phyloP scores from a whole-genome alignment of 2,888 invertebrate genomes.

The Cryptocephalus moraei region DNA sequence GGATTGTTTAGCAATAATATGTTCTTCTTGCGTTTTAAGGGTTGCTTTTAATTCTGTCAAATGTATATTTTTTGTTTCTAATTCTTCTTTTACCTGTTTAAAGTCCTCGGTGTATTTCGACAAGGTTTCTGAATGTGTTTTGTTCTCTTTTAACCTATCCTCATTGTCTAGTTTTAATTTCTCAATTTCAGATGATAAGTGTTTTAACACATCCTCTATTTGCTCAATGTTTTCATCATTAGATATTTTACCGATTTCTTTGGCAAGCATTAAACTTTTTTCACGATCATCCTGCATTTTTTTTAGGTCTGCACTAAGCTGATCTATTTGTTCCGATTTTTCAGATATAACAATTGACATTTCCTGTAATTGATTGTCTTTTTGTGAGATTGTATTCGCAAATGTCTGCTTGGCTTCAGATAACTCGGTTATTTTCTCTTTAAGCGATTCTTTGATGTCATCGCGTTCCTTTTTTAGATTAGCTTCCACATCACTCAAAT shows the following conservation, averaged over 20 bases:
- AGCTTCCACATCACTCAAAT: slow-evolving; percentile 27
- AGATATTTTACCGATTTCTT: slow-evolving; percentile 4
- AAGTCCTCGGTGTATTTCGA: background rate
- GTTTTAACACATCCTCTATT: no score
- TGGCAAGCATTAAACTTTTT: background rate
- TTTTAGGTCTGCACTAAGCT: no score
- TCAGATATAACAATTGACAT: slow-evolving; percentile 20
- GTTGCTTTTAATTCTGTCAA: slow-evolving; percentile 1
- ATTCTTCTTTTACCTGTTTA: slow-evolving; percentile 4
- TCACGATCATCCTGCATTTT: no score
- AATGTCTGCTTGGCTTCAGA: slow-evolving; percentile 32
- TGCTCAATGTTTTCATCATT: background rate
- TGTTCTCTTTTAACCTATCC: slow-evolving; percentile 2
- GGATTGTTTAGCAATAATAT: background rate
- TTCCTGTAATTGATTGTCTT: slow-evolving; percentile 38
- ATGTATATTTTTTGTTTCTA: slow-evolving; percentile 4
- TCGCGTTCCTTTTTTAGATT: slow-evolving; percentile 32
- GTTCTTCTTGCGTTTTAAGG: slow-evolving; percentile 4
- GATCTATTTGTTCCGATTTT: background rate
- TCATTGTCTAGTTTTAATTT: slow-evolving; percentile 1
- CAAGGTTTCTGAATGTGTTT: background rate
- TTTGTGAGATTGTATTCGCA: slow-evolving; percentile 18
- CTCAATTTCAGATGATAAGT: background rate
- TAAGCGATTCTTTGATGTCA: slow-evolving; percentile 28
- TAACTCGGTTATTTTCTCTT: slow-evolving; percentile 30